Base-by-base conservation (phyloP, 2,888 invertebrate genomes). In the Caenorhabditis sp. region DNA sequence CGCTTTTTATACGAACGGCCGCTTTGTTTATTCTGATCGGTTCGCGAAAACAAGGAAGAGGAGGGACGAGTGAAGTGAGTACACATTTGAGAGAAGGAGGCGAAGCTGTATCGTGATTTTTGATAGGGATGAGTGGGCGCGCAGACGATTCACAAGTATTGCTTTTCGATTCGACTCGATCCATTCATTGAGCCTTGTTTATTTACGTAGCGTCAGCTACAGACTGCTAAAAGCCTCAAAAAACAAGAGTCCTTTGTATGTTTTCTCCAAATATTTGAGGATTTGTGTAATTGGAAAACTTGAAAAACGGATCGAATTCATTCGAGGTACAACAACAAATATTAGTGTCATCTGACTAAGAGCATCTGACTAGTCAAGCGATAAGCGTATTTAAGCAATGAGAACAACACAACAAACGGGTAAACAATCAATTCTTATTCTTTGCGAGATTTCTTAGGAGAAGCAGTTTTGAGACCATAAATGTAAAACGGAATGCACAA, bases 401-500 rank as follows among this genome's bases (percentile, higher is more conserved):
- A 55, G 13, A 45, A 45, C 43, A 63, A 43, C n/a, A 6, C 27
- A 22, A 41, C 13, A 17, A 41, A 43, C 22, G 17, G 30, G 26
- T 37, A 48, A 50, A 39, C 2, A 20, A 32, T 32, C 22, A 7
- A 9, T 24, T 39, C 56, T 35, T 43, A 22, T 48, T 56, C 41
- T 68, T 74, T 53, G 6, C 27, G 24, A 20, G 43, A 32, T 52
- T 52, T 46, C 50, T 66, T 66, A 24, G 61, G 71, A 11, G 52
- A 46, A 27, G 73, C 59, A 45, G 58, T 59, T 62, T 50, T 68
- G 45, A 63, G 52, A 52, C 62, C 59, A 58, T 71, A 73, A n/a
- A 75, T 59, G 53, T 82, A 82, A 58, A 82, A 77, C 17, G 82
- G 82, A 58, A 82, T 61, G 63, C 75, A 73, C 0, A 80, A 59